These are phyloP conservation scores for Stratiomys singularior DNA, from an alignment of 2,888 invertebrate species.

Conservation along the genomic window DNA sequence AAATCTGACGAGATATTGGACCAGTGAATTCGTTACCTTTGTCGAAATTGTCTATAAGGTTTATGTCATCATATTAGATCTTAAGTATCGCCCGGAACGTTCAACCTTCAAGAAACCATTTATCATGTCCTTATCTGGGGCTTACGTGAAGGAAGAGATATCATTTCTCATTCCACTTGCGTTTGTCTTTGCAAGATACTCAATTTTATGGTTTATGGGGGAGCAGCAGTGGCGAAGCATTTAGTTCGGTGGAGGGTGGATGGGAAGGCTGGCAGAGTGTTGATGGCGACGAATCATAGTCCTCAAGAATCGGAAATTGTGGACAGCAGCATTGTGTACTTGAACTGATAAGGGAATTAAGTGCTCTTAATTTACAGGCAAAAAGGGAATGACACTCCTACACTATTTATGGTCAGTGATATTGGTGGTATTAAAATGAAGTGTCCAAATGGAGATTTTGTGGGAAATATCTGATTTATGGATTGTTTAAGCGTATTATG, in stretches of 20 bases:
- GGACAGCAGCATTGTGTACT: constrained; percentile 34
- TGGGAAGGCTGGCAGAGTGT: background rate
- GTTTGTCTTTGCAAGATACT: constrained; percentile 15
- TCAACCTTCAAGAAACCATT: constrained; percentile 44
- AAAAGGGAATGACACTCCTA: constrained; percentile 12
- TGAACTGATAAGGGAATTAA: constrained; percentile 44
- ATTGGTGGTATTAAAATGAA: constrained; percentile 25
- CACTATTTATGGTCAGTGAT: constrained; percentile 38
- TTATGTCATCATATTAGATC: constrained; percentile 43
- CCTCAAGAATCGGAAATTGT: background rate
- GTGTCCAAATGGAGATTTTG: background rate
- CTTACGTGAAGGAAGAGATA: constrained; percentile 30
- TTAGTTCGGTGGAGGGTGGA: background rate
- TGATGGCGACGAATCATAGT: background rate
- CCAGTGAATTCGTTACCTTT: constrained; percentile 41
- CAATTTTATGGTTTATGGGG: background rate
- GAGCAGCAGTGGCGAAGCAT: background rate
- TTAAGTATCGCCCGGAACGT: constrained; percentile 30
- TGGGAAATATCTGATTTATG: constrained; percentile 20
- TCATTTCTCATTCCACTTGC: constrained; percentile 36
- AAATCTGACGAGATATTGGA: background rate
- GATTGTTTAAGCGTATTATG: background rate
- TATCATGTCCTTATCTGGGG: constrained; percentile 43
- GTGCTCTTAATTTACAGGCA: constrained; percentile 24
- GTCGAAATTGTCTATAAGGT: constrained; percentile 44